These are phyloP conservation scores for Meta bourneti DNA, from an alignment of 2,888 invertebrate species.

Conservation along the genomic window DNA sequence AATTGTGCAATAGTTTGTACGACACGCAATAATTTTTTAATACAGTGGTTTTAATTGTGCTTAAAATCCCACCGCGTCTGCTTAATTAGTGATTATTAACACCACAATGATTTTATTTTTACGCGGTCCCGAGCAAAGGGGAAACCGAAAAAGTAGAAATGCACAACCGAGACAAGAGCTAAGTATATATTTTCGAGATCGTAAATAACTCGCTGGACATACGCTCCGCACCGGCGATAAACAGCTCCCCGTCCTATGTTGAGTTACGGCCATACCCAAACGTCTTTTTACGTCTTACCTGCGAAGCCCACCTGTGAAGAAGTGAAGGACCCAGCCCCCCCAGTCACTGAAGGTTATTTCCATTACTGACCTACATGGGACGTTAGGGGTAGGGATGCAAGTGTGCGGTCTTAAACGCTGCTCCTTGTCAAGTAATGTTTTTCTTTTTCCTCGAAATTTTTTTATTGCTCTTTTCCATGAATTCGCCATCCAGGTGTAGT, in stretches of 20 bases:
- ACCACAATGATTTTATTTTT: too few species aligned
- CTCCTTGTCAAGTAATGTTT: neutral
- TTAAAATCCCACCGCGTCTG: too few species aligned
- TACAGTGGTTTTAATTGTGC: too few species aligned
- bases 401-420: neutral
- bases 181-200: neutral
- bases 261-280: conserved; percentile 43
- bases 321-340: neutral
- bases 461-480: conserved; percentile 25
- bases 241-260: conserved; percentile 37
- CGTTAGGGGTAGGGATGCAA: neutral
- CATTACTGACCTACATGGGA: conserved; percentile 61
- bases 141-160: too few species aligned
- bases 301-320: conserved; percentile 43
- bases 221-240: conserved; percentile 30
- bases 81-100: too few species aligned
- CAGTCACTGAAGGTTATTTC: conserved; percentile 35
- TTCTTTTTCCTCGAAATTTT: neutral
- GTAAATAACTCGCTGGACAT: conserved; percentile 40
- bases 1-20: too few species aligned
- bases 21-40: too few species aligned
- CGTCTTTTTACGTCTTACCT: conserved; percentile 32
- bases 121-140: too few species aligned
- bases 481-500: conserved; percentile 42
- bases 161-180: neutral